Evolutionary conservation across 1,140 invertebrate genomes (phyloP), one percentile per base, ranked within the genome.

Genomic region (Dinoponera quadriceps): DNA sequence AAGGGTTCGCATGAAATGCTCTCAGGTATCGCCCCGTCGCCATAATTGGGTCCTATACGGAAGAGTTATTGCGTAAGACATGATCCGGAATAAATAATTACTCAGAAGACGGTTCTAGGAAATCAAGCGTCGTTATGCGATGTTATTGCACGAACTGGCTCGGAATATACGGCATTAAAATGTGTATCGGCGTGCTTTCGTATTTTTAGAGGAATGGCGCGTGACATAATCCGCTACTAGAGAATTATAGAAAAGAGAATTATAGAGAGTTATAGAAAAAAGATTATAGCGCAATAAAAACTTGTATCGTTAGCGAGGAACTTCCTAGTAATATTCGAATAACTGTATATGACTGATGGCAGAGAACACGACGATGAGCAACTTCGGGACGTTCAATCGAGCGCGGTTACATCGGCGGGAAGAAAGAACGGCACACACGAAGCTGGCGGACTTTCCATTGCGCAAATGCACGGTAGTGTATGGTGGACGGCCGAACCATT

Each of bases 371-470:
- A 75, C 27, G 20, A 25, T 65, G n/a, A 54, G n/a, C 38, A 18
- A 71, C 33, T 74, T 18, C 69, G 49, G 18, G 60, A 68, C 78
- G 62, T 57, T 77, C 73, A 75, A 66, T 78, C 55, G 65, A 84
- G 63, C 55, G 51, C 57, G 22, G 44, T 20, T 22, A 81, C 69
- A 29, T 68, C 65, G 29, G 29, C 29, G 29, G 51, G 63, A 48
- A 74, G 51, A 78, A 82, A 73, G 48, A 62, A 38, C 33, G 54
- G 16, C 83, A 65, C 54, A 57, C 38, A 33, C 29, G 49, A 57
- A 14, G 4, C n/a, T n/a, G 20, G 14, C 18, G 25, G 22, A 85
- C 85, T 88, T 86, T 86, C 85, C 78, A 81, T 72, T 78, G 55
- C 49, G 54, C 65, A 77, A 83, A 74, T 63, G 38, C 27, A 49